Evolutionary conservation across 2,888 invertebrate species (phyloP).

Genomic region (Thecophora atra): DNA sequence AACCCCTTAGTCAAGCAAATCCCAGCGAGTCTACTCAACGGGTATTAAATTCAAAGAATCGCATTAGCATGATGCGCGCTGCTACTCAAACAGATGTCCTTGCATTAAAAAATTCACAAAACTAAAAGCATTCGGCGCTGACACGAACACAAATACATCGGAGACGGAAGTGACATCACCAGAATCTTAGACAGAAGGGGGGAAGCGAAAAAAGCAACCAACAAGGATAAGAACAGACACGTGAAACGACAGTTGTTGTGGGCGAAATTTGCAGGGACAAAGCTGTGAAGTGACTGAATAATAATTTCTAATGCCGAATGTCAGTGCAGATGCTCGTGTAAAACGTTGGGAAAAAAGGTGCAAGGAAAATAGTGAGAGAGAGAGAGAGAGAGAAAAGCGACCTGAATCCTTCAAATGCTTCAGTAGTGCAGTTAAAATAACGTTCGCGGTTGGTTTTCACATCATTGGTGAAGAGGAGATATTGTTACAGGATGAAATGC

Average conservation of each 20-base stretch:
- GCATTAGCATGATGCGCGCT: conserved; percentile 54
- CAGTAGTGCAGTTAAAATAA: conserved; percentile 29
- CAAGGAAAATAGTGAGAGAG: no score
- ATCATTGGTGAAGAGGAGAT: background rate
- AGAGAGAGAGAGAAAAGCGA: background rate
- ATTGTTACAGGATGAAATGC: background rate
- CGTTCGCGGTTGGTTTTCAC: conserved; percentile 22
- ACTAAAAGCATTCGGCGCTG: conserved; percentile 57
- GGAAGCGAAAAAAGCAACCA: conserved; percentile 11
- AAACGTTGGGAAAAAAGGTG: no score
- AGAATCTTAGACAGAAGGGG: conserved; percentile 19
- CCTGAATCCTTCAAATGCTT: background rate
- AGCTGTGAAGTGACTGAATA: conserved; percentile 13
- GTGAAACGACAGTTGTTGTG: conserved; percentile 32
- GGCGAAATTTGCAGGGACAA: conserved; percentile 5
- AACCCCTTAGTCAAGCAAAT: background rate
- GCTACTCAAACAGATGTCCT: conserved; percentile 64
- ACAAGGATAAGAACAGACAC: background rate
- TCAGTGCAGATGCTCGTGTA: conserved; percentile 26
- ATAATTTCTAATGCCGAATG: conserved; percentile 34
- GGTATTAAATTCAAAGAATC: conserved; percentile 42
- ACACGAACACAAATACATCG: conserved; percentile 28
- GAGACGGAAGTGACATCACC: conserved; percentile 23
- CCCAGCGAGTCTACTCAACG: conserved; percentile 36
- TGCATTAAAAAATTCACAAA: conserved; percentile 63